These are phyloP conservation scores for Pyxicephalus adspersus DNA, from an alignment of 2,113 vertebrate species.

Conservation along the genomic window DNA sequence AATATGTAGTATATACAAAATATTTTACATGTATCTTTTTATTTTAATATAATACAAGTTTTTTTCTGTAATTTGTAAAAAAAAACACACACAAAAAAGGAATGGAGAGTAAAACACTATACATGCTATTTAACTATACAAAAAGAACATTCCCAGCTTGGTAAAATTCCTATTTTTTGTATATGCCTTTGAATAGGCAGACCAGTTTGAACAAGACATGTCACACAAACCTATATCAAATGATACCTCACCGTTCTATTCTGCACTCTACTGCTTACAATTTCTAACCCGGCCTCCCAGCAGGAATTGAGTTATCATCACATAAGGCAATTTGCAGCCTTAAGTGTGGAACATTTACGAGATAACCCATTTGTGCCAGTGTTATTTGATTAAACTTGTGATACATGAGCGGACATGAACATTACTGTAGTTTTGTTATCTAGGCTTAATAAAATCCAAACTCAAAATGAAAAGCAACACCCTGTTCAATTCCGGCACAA, in stretches of 20 bases:
- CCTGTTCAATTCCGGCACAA: too few species aligned
- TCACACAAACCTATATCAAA: neutral
- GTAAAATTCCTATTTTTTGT: too few species aligned
- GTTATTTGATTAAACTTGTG: neutral
- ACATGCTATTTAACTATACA: too few species aligned
- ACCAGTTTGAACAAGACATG: neutral
- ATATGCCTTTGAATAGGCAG: too few species aligned
- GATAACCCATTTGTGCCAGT: constrained; percentile 22
- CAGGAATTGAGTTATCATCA: constrained; percentile 40
- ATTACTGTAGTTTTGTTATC: neutral
- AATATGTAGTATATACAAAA: too few species aligned
- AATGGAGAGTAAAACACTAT: too few species aligned
- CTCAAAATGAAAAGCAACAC: neutral
- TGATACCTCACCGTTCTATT: neutral
- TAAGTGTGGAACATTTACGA: constrained; percentile 35
- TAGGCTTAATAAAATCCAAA: neutral
- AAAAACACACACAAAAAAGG: too few species aligned
- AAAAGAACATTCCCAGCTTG: too few species aligned
- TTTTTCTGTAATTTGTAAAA: too few species aligned
- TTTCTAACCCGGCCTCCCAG: constrained; percentile 29
- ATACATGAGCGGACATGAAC: constrained; percentile 28
- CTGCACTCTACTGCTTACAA: constrained; percentile 7
- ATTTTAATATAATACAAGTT: too few species aligned
- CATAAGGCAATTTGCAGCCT: constrained; percentile 26
- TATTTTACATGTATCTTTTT: too few species aligned